These are phyloP conservation scores for Elachura formosa DNA, from an alignment of 2,113 vertebrate genomes.

Conservation along the genomic window DNA sequence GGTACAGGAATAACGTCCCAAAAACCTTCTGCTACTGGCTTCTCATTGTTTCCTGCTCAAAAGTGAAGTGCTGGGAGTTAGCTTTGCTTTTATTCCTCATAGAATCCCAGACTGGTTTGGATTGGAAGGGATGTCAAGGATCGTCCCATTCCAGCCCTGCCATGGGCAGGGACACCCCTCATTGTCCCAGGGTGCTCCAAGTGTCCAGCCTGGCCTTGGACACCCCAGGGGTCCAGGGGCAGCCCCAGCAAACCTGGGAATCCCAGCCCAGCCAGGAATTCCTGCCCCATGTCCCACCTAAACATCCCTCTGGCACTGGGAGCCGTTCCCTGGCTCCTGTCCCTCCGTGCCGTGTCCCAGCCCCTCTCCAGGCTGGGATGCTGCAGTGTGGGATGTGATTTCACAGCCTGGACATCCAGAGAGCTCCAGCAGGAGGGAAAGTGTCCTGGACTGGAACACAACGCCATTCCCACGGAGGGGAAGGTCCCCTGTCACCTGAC, in stretches of 20 bases:
- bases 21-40: background rate
- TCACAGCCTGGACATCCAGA: background rate
- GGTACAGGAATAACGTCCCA: background rate
- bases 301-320: background rate
- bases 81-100: background rate
- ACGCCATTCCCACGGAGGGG: background rate
- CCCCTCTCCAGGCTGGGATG: background rate
- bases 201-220: rapidly evolving
- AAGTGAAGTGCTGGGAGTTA: background rate
- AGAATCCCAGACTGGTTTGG: background rate
- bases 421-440: background rate
- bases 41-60: background rate
- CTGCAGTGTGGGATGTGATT: rapidly evolving
- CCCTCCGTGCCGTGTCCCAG: background rate
- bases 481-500: background rate
- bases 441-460: background rate
- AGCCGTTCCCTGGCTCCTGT: background rate
- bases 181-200: background rate
- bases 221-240: background rate
- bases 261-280: too few species aligned
- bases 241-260: too few species aligned
- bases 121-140: background rate
- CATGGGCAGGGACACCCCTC: background rate
- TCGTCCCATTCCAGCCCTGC: background rate
- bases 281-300: background rate